Conservation (phyloP, 2,113 vertebrate genomes). For the Microcebus tavaratra region DNA sequence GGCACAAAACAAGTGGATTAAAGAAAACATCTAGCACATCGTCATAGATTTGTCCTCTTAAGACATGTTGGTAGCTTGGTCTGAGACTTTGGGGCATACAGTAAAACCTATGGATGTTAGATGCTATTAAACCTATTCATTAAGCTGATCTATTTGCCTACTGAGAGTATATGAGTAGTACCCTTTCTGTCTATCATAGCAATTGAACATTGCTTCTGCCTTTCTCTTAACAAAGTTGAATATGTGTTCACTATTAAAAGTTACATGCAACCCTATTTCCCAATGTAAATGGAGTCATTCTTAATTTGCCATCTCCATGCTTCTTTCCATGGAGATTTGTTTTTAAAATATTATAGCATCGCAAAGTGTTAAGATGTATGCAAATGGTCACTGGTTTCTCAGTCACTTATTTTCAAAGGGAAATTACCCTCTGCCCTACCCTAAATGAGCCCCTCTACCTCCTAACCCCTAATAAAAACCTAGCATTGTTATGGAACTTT, state of each 20-base stretch:
- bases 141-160: not conserved
- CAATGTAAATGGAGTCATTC: not conserved
- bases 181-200: not conserved
- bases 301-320: not conserved
- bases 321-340: not conserved
- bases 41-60: not conserved
- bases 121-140: not conserved
- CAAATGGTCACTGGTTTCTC: not conserved
- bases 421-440: not conserved
- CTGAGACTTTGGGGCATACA: not conserved
- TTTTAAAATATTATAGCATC: constrained; percentile 8
- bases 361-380: not conserved
- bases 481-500: not conserved
- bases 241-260: not conserved
- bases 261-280: not conserved
- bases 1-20: not conserved
- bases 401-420: not conserved
- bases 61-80: not conserved
- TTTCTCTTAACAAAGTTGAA: not conserved
- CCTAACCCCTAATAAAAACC: not conserved
- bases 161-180: not conserved
- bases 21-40: not conserved
- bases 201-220: not conserved
- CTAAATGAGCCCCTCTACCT: not conserved
- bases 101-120: not conserved